Conservation (phyloP, 64 coral and sea anemone genomes). For the Actinia equina region DNA sequence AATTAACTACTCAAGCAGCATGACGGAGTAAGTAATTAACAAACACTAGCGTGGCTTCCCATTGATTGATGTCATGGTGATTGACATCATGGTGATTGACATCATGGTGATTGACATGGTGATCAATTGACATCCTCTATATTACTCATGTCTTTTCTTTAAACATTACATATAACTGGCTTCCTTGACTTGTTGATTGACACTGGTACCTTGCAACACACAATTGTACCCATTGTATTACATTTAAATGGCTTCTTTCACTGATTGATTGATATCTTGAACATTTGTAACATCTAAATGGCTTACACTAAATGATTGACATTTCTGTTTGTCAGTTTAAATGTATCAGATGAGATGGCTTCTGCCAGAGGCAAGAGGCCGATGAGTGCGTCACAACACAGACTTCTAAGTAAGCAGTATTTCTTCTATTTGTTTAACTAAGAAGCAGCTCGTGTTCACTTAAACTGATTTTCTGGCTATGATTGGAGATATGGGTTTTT, state of each 20-base stretch:
- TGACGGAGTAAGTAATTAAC: background rate
- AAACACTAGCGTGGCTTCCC: background rate
- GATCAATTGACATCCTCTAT: no score
- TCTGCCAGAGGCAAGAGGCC: conserved; percentile 15
- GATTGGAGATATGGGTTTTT: no score
- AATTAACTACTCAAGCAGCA: background rate
- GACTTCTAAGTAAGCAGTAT: background rate
- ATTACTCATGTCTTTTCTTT: background rate
- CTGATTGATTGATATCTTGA: no score
- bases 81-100: no score
- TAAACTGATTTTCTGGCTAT: no score
- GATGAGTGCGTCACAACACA: background rate
- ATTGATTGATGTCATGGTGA: no score
- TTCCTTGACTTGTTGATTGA: background rate
- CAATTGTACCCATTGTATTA: no score
- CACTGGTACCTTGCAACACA: no score
- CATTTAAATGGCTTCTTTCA: no score
- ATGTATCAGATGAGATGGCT: background rate
- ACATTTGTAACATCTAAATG: background rate
- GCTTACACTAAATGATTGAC: background rate
- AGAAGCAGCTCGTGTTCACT: no score
- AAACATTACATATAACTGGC: background rate
- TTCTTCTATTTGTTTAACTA: background rate
- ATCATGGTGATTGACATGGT: no score
- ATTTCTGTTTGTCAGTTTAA: background rate